Percentiles rank a stretch among this genome's conserved stretches.
Evolutionary conservation across 2,113 vertebrate genomes (phyloP).

Genomic region (Phasianus colchicus): DNA sequence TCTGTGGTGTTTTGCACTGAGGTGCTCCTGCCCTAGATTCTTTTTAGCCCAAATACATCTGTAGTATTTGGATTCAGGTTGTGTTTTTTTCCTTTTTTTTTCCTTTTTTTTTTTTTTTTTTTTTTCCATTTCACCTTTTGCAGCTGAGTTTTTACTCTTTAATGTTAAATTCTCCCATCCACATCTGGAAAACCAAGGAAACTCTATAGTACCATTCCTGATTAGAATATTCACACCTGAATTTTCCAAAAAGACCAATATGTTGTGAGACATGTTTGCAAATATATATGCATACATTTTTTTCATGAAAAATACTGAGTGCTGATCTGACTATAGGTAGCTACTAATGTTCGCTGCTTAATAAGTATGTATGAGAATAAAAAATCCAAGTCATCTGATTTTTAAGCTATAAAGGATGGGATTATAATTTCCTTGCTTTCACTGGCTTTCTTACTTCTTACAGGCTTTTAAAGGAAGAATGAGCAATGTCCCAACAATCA

Average conservation of each 20-base stretch:
- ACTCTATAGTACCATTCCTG: neutral
- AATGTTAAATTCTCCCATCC: neutral
- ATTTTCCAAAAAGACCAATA: neutral
- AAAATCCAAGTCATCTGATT: neutral
- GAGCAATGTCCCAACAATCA: constrained; percentile 80
- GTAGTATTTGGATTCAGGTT: neutral
- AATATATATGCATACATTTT: neutral
- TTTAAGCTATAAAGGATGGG: neutral
- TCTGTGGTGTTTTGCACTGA: neutral
- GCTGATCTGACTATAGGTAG: neutral
- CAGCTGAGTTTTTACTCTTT: neutral
- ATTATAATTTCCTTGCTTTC: neutral
- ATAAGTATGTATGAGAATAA: neutral
- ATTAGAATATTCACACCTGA: too few relatives aligned
- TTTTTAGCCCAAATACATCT: neutral
- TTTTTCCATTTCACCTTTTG: neutral
- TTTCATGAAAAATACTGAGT: neutral
- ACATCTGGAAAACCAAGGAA: neutral
- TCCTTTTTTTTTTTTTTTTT: neutral
- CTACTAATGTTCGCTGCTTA: neutral
- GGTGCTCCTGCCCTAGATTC: neutral
- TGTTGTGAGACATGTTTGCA: neutral
- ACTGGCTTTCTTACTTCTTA: constrained; percentile 13
- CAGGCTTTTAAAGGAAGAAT: constrained; percentile 89
- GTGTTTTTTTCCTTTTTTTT: too few relatives aligned